Percentiles rank a stretch among this genome's conserved stretches.
phyloP scores from a whole-genome alignment of 2,888 invertebrate species.

The Zootermopsis nevadensis region DNA sequence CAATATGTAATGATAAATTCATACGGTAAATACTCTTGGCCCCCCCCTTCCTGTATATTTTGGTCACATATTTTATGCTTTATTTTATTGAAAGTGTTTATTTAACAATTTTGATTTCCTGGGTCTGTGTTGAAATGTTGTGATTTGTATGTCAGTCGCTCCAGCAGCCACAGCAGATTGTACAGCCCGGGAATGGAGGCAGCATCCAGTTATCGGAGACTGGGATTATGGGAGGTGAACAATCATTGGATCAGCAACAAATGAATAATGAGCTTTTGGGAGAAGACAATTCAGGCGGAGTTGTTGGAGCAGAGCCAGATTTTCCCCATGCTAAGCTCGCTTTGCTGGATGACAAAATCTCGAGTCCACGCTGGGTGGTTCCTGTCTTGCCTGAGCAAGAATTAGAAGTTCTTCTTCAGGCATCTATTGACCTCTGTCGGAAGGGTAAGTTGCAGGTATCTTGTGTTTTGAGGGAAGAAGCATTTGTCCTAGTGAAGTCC shows the following conservation, averaged over 20 bases:
- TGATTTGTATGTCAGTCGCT: neutral
- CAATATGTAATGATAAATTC: too few species aligned
- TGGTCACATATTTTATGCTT: too few species aligned
- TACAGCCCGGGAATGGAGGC: slow-evolving; percentile 32
- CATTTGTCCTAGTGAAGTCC: too few species aligned
- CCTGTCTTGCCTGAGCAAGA: slow-evolving; percentile 97
- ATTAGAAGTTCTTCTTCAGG: slow-evolving; percentile 89
- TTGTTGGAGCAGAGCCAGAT: slow-evolving; percentile 66
- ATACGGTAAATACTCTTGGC: too few species aligned
- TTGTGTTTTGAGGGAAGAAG: too few species aligned
- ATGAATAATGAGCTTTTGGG: slow-evolving; percentile 26
- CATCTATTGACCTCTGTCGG: slow-evolving; percentile 87
- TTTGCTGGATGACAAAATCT: slow-evolving; percentile 94
- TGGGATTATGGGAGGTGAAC: slow-evolving; percentile 61
- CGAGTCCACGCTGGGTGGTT: slow-evolving; percentile 95
- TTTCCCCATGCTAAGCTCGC: slow-evolving; percentile 91
- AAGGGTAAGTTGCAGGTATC: slow-evolving; percentile 70
- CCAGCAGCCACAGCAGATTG: slow-evolving; percentile 43
- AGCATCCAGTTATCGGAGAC: slow-evolving; percentile 49
- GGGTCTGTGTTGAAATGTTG: neutral
- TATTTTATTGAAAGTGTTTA: too few species aligned
- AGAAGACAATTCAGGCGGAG: slow-evolving; percentile 54
- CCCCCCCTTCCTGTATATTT: too few species aligned
- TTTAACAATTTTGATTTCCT: too few species aligned
- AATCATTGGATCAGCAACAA: slow-evolving; percentile 53